Evolutionary conservation across 2,113 vertebrate species (phyloP).

Genomic region (Carlito syrichta): DNA sequence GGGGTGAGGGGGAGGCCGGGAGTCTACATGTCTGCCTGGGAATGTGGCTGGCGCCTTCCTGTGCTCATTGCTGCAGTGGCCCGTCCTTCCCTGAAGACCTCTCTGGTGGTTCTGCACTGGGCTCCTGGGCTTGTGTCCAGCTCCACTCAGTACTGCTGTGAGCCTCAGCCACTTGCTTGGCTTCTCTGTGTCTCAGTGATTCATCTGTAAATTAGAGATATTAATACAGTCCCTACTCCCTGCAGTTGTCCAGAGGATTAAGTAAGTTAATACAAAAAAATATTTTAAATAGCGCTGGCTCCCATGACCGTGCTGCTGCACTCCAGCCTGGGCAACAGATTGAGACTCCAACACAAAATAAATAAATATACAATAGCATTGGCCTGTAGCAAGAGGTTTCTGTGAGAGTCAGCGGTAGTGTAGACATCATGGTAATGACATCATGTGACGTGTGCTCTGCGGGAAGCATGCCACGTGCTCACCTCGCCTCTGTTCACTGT

Average conservation of each 20-base stretch:
- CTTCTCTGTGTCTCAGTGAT: neutral
- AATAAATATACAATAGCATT: too few relatives aligned
- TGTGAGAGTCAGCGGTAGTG: too few relatives aligned
- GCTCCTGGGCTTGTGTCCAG: neutral
- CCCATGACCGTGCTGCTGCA: too few relatives aligned
- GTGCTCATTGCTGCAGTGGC: neutral
- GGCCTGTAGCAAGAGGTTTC: too few relatives aligned
- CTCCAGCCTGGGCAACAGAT: too few relatives aligned
- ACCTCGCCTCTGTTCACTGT: neutral
- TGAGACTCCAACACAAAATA: too few relatives aligned
- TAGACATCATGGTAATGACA: too few relatives aligned
- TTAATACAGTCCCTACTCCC: neutral
- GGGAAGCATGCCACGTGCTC: neutral
- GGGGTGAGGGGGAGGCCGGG: neutral
- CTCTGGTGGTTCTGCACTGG: neutral
- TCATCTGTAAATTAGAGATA: neutral
- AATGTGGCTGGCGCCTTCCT: too few relatives aligned
- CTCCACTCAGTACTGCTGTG: neutral
- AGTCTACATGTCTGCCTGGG: neutral
- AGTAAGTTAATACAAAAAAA: neutral
- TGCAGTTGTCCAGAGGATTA: neutral
- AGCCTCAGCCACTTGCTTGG: neutral
- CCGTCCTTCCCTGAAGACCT: neutral
- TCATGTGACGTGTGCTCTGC: too few relatives aligned
- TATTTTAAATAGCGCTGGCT: too few relatives aligned